Base-by-base conservation (phyloP, 2,797 vertebrate species). In the Jordanella pulchra region DNA sequence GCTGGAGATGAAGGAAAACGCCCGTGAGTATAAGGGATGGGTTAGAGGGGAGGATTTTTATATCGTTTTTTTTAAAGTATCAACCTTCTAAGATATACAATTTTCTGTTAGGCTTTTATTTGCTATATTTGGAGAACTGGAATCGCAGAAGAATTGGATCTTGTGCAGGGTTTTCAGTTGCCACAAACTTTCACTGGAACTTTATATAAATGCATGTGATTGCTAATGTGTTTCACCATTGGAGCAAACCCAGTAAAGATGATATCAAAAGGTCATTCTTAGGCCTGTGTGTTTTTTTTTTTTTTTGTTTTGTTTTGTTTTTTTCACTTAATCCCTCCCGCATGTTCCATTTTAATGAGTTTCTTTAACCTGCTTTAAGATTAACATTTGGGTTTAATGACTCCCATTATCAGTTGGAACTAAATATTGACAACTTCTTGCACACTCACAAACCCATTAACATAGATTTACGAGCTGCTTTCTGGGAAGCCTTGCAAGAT, bases 401-500 rank as follows among this genome's bases (percentile, higher is more conserved):
- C 39, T 28, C 21, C 25, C 6, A 7, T 53, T 44, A 51, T 35
- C 9, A 67, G 21, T 60, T 30, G 51, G 45, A 69, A 48, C 72
- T 45, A 42, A 71, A 48, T 54, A 42, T n/a, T 51, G 9, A 3
- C 30, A 71, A 27, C 47, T 73, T 80, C 73, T 73, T 65, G 76
- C 73, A 48, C 70, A 68, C 63, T 71, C 3, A 85, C 39, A n/a
- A n/a, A 79, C 72, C 81, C 53, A 77, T 73, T 77, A 0, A 27
- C 48, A 6, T 71, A 72, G 28, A 70, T 86, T 83, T 79, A 69
- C 73, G 77, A 50, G 76, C 74, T 64, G 82, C 67, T 75, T 83
- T 67, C 82, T 83, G 78, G 80, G 81, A 86, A 86, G 75, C 80
- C 81, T 48, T 60, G 78, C 61, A 65, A 77, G 70, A 69, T 80